phyloP scores from a whole-genome alignment of 2,113 vertebrate species.

The Gambusia holbrooki region DNA sequence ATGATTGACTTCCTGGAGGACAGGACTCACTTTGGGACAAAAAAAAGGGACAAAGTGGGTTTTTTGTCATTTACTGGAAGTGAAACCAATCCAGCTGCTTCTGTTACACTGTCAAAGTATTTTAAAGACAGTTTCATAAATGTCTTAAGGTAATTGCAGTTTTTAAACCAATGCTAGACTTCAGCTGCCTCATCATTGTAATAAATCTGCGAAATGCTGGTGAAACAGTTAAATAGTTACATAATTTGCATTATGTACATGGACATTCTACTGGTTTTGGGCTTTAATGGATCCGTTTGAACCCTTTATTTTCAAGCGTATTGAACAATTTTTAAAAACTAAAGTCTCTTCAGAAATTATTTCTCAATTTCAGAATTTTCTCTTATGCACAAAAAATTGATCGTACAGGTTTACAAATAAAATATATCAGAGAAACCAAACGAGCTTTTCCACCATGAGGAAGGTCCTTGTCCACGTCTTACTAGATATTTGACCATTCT shows the following conservation, averaged over 20 bases:
- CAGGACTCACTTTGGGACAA: constrained; percentile 58
- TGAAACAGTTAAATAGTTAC: background rate
- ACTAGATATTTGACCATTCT: no score
- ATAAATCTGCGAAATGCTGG: background rate
- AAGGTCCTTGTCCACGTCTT: no score
- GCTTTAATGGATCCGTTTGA: background rate
- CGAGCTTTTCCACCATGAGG: background rate
- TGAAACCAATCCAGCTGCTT: constrained; percentile 11
- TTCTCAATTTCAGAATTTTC: background rate
- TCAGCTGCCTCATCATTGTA: background rate
- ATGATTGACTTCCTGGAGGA: constrained; percentile 72
- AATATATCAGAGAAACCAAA: background rate
- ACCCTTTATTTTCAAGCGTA: background rate
- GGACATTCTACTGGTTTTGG: background rate
- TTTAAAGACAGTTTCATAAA: background rate
- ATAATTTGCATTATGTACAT: background rate
- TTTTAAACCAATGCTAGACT: background rate
- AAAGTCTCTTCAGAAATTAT: background rate
- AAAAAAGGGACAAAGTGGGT: constrained; percentile 48
- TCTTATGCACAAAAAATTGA: no score
- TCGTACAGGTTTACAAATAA: no score
- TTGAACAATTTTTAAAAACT: background rate
- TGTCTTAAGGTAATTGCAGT: background rate
- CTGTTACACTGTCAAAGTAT: background rate
- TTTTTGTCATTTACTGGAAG: constrained; percentile 7